These are phyloP conservation scores for human DNA, from an alignment of 2,113 vertebrate species.

Conservation along the genomic window DNA sequence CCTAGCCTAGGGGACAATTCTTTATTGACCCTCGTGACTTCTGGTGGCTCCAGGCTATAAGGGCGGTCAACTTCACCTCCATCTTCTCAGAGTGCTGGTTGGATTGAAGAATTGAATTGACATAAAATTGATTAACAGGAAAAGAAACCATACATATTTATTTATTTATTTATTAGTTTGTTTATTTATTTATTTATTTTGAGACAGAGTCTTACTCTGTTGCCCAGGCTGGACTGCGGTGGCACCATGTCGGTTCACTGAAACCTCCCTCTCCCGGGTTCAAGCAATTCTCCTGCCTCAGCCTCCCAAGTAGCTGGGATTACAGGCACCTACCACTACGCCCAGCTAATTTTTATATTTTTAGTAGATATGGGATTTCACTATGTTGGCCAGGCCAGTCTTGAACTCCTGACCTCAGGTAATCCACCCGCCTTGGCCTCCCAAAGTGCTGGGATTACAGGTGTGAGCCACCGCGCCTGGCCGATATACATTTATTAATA, in stretches of 20 bases:
- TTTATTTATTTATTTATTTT: neutral
- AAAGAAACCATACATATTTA: neutral
- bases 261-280: neutral
- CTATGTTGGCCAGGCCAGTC: neutral
- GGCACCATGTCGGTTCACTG: neutral
- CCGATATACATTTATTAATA: too few relatives aligned
- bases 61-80: too few relatives aligned
- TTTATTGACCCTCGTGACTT: too few relatives aligned
- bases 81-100: too few relatives aligned
- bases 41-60: too few relatives aligned
- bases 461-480: neutral
- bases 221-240: neutral
- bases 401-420: neutral
- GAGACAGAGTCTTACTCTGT: neutral
- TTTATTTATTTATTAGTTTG: neutral
- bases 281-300: neutral
- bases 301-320: neutral
- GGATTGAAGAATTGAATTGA: too few relatives aligned
- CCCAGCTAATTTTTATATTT: neutral
- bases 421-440: fast-evolving
- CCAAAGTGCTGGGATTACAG: neutral
- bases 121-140: too few relatives aligned
- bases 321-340: neutral
- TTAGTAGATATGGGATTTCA: neutral
- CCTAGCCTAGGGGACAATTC: too few relatives aligned